Evolutionary conservation across 2,113 vertebrate genomes (phyloP).

Genomic region (Picathartes gymnocephalus): DNA sequence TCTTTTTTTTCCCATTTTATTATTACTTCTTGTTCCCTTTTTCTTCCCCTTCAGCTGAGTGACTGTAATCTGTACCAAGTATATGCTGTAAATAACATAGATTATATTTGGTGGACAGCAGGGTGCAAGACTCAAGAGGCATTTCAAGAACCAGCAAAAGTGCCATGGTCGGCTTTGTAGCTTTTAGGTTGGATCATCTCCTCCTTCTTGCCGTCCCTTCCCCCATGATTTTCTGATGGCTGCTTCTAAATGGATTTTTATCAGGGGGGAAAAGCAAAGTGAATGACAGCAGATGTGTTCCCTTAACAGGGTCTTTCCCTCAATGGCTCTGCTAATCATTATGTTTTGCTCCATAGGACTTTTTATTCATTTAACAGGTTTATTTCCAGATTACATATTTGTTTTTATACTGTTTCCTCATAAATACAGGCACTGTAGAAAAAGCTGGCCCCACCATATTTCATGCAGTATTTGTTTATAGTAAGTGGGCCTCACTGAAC

Average conservation of each 20-base stretch:
- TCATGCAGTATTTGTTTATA: constrained; percentile 59
- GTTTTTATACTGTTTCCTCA: constrained; percentile 52
- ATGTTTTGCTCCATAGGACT: constrained; percentile 55
- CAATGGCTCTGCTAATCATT: constrained; percentile 52
- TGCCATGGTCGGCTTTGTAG: neutral
- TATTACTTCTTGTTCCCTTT: neutral
- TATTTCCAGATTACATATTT: constrained; percentile 52
- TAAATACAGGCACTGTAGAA: constrained; percentile 57
- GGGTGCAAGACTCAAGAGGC: constrained; percentile 11
- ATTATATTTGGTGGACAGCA: constrained; percentile 33
- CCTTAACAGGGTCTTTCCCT: constrained; percentile 50
- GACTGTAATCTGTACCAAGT: constrained; percentile 26
- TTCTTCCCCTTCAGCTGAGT: neutral
- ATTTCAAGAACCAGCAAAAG: constrained; percentile 32
- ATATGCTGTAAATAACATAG: constrained; percentile 39
- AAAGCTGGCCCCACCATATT: constrained; percentile 50
- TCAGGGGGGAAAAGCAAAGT: constrained; percentile 38
- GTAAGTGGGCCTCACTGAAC: constrained; percentile 51
- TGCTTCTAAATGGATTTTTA: constrained; percentile 54
- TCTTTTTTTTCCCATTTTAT: neutral
- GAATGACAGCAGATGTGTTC: constrained; percentile 44
- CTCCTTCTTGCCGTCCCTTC: neutral
- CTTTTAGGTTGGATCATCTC: constrained; percentile 18
- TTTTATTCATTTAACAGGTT: constrained; percentile 60
- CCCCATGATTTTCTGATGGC: constrained; percentile 5